Base-by-base conservation (phyloP, 2,797 vertebrate genomes). In the Tapirus indicus region DNA sequence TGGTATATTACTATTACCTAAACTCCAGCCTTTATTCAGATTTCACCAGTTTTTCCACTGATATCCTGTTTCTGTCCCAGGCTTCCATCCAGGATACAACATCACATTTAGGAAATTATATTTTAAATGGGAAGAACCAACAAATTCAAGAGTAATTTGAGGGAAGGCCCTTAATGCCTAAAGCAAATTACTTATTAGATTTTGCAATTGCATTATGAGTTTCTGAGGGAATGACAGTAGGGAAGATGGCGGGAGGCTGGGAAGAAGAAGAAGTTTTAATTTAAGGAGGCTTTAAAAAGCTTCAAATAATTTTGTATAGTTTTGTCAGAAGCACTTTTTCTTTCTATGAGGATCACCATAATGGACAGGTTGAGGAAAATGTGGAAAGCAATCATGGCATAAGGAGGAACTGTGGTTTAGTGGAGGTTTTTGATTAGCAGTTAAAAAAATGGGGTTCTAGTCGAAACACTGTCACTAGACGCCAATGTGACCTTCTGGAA, bases 71-170 rank as follows among this genome's bases (percentile, higher is more conserved):
- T 94, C 16, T 69, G 12, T 83, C 96, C 9, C 16, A 78, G 38
- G 41, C 83, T 93, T 88, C 86, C 35, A 94, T 66, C 32, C 25
- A 94, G 49, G 58, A 94, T 87, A 75, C 7, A 72, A 47, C 12
- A 78, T 25, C 25, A 8, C 41, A 95, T 68, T 93, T 91, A 93
- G 41, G n/a, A 95, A 96, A 94, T 60, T 75, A 49, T 86, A 79
- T n/a, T 77, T 92, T 78, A 77, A 95, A 32, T 79, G 35, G 8
- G 7, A 47, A 94, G 23, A 94, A 66, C 25, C 29, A 91, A 58
- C 20, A 64, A 91, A 93, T 71, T 79, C 66, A 23, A 89, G 47
- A 88, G n/a, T 85, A 29, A 62, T 62, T 82, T 74, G n/a, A 94
- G 23, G 88, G 41, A 95, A 93, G 58, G 23, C 11, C 29, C 32